phyloP scores from a whole-genome alignment of 2,888 invertebrate species.

The Dromius quadrimaculatus region DNA sequence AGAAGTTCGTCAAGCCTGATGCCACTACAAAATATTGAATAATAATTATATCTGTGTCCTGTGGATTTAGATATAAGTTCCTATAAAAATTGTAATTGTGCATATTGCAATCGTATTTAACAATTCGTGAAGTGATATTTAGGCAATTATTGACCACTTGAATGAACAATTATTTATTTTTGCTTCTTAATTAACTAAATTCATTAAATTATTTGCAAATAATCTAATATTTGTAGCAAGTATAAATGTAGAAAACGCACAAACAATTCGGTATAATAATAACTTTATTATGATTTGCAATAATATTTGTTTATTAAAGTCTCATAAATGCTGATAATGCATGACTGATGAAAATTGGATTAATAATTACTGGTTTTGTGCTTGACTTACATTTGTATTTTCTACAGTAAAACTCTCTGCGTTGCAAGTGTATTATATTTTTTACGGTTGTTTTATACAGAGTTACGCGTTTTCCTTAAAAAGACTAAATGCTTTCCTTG shows the following conservation, averaged over 20 bases:
- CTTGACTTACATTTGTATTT: not conserved
- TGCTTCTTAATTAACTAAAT: slow-evolving; percentile 1
- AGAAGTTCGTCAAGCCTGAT: not conserved
- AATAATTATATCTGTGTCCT: not conserved
- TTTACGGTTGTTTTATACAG: not conserved
- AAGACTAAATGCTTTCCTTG: not conserved
- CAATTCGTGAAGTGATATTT: slow-evolving; percentile 21
- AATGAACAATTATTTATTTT: slow-evolving; percentile 26
- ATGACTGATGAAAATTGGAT: no score
- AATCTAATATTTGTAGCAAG: not conserved
- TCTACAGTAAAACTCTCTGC: not conserved
- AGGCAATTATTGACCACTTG: slow-evolving; percentile 3
- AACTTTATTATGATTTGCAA: no score
- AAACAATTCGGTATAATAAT: no score
- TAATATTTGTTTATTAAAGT: no score
- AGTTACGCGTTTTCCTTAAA: not conserved
- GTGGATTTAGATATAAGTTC: slow-evolving; percentile 18
- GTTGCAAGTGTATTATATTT: not conserved
- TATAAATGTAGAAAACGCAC: no score
- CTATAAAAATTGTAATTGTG: not conserved
- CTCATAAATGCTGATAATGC: no score
- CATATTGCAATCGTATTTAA: not conserved
- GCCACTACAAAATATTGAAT: slow-evolving; percentile 1
- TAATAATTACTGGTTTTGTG: not conserved
- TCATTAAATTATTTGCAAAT: slow-evolving; percentile 9